Evolutionary conservation across 2,888 invertebrate species (phyloP), one percentile per base, ranked within the genome.

Genomic region (Lamproptera curius): DNA sequence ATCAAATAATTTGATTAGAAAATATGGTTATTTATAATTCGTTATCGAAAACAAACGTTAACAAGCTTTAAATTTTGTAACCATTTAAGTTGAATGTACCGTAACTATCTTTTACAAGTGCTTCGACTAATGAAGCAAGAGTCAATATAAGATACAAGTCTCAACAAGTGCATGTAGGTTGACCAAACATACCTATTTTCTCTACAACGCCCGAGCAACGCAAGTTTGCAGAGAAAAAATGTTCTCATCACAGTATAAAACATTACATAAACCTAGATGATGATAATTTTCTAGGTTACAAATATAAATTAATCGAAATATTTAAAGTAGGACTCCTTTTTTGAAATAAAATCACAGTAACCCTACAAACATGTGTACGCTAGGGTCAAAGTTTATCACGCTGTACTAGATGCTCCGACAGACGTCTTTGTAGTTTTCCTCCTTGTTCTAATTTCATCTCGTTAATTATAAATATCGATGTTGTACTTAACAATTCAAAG

Each of bases 391-490:
- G 82, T 70, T 75, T 81, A 83, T 81, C 82, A 47, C 20, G 23
- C 36, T 55, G 60, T 62, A 61, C 65, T 59, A 59, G 62, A 63
- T 59, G 60, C 53, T 50, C 58, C 50, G 56, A 15, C 55, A 20
- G 17, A 46, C 51, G 59, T 58, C 58, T 61, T 59, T 57, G 80
- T 82, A 80, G 69, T 79, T 83, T 83, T 83, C 82, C 82, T 74
- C 69, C 69, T 73, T 69, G 73, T 62, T 78, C 75, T 78, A 77
- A 77, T 71, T 77, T 73, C 70, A 76, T 70, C 59, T 58, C 59
- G 63, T 62, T 62, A 61, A 61, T 64, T 60, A 63, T 63, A 61
- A 57, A 62, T 57, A 65, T 58, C 56, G 54, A 57, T 51, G 44
- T 43, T 51, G 52, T 54, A 11, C 28, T 31, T 13, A 11, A 31